Evolutionary conservation across 92 coral and sea anemone species (phyloP).

Genomic region (Zoanthus gigantus): DNA sequence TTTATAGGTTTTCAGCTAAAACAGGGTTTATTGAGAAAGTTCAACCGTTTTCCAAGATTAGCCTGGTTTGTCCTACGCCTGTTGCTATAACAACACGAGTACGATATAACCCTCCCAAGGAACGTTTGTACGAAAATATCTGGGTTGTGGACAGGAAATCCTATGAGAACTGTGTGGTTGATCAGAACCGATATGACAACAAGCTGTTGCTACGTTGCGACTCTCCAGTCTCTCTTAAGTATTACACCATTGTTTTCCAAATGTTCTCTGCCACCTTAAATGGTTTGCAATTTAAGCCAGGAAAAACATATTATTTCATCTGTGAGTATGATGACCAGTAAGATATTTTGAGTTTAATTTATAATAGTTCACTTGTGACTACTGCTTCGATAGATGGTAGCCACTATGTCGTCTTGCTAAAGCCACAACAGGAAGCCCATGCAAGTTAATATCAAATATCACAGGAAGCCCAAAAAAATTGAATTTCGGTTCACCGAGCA

Average conservation of each 20-base stretch:
- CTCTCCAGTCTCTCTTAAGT: constrained; percentile 19
- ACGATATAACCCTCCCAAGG: constrained; percentile 22
- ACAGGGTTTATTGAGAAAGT: neutral
- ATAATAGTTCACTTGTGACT: no score
- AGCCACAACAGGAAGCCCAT: no score
- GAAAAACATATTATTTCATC: constrained; percentile 30
- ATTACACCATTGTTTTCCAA: constrained; percentile 38
- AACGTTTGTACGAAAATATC: constrained; percentile 25
- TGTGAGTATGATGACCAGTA: neutral
- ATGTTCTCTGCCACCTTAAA: constrained; percentile 25
- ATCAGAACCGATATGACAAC: neutral
- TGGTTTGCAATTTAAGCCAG: constrained; percentile 20
- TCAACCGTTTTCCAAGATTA: constrained; percentile 18
- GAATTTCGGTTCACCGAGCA: no score
- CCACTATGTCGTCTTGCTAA: no score
- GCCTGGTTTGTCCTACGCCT: constrained; percentile 33
- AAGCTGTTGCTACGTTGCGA: constrained; percentile 22
- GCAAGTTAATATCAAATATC: no score
- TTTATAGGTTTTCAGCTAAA: neutral
- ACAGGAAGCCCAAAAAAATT: no score
- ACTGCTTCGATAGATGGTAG: no score
- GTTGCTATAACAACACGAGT: constrained; percentile 17
- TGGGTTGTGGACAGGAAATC: constrained; percentile 33
- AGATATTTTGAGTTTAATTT: no score
- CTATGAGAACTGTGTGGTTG: constrained; percentile 16